Evolutionary conservation across 2,797 vertebrate genomes (phyloP).

Genomic region (Tadarida brasiliensis): DNA sequence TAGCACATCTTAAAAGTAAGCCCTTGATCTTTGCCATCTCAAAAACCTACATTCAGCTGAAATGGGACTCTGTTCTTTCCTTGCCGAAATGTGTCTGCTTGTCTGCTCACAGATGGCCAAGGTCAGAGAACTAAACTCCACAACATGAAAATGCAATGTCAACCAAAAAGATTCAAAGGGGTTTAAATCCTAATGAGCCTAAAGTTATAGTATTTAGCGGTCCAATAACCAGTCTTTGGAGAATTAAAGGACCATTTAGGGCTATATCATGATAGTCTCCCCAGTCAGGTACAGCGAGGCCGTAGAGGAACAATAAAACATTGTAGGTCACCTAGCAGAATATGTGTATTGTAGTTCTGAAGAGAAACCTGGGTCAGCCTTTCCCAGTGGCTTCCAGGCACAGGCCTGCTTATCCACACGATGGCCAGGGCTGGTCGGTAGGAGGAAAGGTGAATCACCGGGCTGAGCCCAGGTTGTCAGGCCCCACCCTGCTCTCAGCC

Average conservation of each 20-base stretch:
- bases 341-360: not conserved
- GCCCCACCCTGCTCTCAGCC: not conserved
- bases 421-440: not conserved
- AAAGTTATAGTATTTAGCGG: not conserved
- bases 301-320: not conserved
- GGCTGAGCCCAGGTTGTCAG: not conserved
- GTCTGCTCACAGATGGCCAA: slow-evolving; percentile 53
- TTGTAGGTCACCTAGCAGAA: not conserved
- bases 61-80: slow-evolving; percentile 45
- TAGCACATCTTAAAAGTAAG: not conserved
- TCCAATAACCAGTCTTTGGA: not conserved
- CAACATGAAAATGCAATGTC: slow-evolving; percentile 25
- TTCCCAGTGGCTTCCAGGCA: not conserved
- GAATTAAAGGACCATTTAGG: not conserved
- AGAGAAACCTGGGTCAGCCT: not conserved
- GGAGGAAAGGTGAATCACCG: not conserved
- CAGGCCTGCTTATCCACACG: not conserved
- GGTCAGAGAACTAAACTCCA: slow-evolving; percentile 55
- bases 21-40: slow-evolving; percentile 15
- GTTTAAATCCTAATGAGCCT: not conserved
- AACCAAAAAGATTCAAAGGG: slow-evolving; percentile 26
- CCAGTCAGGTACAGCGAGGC: not conserved
- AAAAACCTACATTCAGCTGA: slow-evolving; percentile 47
- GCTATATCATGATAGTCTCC: not conserved
- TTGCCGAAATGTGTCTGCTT: slow-evolving; percentile 59